phyloP scores from a whole-genome alignment of 2,113 vertebrate species.

The Solenodon paradoxus region DNA sequence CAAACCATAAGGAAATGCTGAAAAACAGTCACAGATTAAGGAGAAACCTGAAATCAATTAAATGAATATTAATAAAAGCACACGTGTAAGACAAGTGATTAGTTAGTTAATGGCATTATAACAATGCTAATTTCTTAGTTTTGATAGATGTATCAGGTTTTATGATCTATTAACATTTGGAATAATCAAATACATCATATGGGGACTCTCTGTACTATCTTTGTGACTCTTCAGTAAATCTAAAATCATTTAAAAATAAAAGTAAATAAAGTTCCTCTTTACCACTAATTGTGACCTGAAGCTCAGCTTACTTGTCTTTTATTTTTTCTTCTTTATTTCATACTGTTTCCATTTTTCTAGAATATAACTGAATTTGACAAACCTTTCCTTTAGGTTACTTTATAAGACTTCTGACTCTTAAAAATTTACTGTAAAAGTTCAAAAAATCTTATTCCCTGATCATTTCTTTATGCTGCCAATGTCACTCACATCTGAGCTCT shows the following conservation, averaged over 20 bases:
- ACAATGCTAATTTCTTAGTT: background rate
- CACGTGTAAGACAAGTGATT: background rate
- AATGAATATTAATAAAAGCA: background rate
- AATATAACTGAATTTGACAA: slow-evolving; percentile 44
- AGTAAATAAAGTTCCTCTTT: background rate
- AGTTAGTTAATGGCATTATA: background rate
- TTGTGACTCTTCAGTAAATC: background rate
- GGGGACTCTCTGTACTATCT: background rate
- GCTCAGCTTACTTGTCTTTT: background rate
- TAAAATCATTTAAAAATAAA: background rate
- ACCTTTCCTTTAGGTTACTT: slow-evolving; percentile 29
- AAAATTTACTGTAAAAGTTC: slow-evolving; percentile 57
- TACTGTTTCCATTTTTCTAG: slow-evolving; percentile 10
- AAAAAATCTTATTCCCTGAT: slow-evolving; percentile 60
- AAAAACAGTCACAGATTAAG: no score
- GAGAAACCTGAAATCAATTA: no score
- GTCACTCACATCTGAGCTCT: slow-evolving; percentile 54
- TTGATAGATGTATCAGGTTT: background rate
- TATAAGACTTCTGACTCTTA: slow-evolving; percentile 49
- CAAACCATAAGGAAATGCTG: background rate
- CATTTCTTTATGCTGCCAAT: slow-evolving; percentile 45
- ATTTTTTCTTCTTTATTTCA: slow-evolving; percentile 17
- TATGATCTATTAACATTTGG: background rate
- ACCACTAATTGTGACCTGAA: background rate
- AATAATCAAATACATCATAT: background rate